Conservation (phyloP, 2,888 invertebrate species). For the Melipona beecheii region DNA sequence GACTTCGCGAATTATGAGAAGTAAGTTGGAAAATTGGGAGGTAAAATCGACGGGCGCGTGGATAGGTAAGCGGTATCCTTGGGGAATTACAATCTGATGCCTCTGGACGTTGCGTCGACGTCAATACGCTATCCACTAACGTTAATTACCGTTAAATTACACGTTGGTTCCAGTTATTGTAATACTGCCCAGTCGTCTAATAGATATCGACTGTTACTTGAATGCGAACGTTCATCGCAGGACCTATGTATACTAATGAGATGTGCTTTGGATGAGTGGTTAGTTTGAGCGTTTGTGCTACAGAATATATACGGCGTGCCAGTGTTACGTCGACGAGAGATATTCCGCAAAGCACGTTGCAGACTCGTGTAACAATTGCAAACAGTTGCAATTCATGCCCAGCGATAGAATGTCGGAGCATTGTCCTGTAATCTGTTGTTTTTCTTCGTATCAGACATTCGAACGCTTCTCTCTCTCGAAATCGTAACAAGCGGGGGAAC, state of each 20-base stretch:
- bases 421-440: background rate
- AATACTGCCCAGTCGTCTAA: conserved; percentile 50
- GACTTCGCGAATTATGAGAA: background rate
- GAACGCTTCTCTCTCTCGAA: background rate
- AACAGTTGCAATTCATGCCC: conserved; percentile 28
- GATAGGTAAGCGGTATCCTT: background rate
- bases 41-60: background rate
- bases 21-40: background rate
- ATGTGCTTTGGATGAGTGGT: conserved; percentile 39
- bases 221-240: conserved; percentile 53
- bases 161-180: conserved; percentile 52
- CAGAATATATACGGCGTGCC: conserved; percentile 2
- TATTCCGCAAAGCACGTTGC: background rate
- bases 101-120: conserved; percentile 22
- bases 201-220: conserved; percentile 58
- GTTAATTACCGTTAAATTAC: conserved; percentile 55
- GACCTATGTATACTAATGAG: conserved; percentile 50
- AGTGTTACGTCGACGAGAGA: conserved; percentile 26
- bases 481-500: background rate
- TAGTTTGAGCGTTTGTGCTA: conserved; percentile 19
- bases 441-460: background rate
- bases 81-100: conserved; percentile 22
- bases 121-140: conserved; percentile 41
- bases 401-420: background rate
- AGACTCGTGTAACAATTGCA: conserved; percentile 35